Conservation (phyloP, 2,797 vertebrate genomes). For the Ceryle rudis region DNA sequence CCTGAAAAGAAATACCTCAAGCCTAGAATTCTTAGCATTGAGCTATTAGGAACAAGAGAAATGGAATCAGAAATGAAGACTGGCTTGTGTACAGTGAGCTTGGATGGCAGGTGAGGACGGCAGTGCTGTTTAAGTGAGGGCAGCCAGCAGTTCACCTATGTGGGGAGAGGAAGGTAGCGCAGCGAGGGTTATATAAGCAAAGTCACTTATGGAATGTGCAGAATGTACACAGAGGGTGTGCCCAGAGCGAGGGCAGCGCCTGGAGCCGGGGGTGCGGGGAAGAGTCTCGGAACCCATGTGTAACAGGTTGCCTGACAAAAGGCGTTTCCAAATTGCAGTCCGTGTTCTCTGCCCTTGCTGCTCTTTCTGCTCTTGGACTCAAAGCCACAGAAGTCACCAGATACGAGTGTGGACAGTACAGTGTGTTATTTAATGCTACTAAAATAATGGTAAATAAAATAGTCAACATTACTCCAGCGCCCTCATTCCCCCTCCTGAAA, state of each 20-base stretch:
- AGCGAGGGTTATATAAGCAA: conserved; percentile 72
- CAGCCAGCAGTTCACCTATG: conserved; percentile 3
- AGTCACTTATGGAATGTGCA: conserved; percentile 60
- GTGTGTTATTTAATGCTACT: not conserved
- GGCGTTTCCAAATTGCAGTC: not conserved
- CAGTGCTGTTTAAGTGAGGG: not conserved
- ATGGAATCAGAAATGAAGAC: not conserved
- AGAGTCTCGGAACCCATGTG: not conserved
- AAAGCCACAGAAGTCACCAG: not conserved
- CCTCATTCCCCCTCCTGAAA: not conserved
- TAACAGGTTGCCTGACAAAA: not conserved
- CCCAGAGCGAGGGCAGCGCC: not conserved
- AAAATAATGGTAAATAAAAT: not conserved
- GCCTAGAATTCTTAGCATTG: not conserved
- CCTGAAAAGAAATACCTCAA: not conserved
- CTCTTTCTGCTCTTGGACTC: not conserved
- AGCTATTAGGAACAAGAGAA: not conserved
- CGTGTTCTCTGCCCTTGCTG: not conserved
- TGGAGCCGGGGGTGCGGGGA: not conserved
- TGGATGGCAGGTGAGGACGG: not conserved
- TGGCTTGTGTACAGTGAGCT: not conserved
- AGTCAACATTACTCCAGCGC: not conserved
- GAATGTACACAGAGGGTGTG: conserved; percentile 67
- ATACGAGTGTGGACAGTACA: not conserved
- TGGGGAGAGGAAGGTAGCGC: not conserved